Conservation (phyloP, 2,797 vertebrate species). For the Ciconia nigra region DNA sequence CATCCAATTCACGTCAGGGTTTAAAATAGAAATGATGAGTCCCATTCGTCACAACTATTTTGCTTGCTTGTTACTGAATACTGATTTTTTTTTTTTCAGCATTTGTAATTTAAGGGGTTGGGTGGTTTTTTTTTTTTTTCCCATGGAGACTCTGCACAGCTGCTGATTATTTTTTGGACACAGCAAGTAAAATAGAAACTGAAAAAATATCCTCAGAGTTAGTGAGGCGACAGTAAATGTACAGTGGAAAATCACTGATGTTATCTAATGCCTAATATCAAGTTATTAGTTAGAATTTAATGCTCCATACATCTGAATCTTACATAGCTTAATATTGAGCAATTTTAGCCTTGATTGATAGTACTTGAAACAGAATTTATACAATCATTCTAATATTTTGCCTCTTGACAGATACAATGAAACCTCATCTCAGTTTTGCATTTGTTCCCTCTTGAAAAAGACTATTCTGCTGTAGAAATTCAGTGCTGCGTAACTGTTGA, state of each 20-base stretch:
- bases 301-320: not conserved
- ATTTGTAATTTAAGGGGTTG: not conserved
- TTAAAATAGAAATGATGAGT: not conserved
- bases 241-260: not conserved
- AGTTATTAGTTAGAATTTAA: not conserved
- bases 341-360: not conserved
- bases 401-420: not conserved
- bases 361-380: not conserved
- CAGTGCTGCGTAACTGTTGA: not conserved
- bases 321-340: not conserved
- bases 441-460: not conserved
- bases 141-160: conserved; percentile 6
- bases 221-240: not conserved
- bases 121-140: not conserved
- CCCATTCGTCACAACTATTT: not conserved
- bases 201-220: not conserved
- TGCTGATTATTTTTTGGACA: conserved; percentile 12
- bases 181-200: not conserved
- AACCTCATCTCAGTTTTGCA: not conserved
- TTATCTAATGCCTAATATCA: not conserved
- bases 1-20: not conserved
- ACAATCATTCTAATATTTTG: not conserved
- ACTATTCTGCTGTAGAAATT: not conserved
- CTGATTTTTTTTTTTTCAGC: not conserved
- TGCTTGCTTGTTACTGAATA: not conserved